Evolutionary conservation across 2,797 vertebrate genomes (phyloP), one percentile per base, ranked within the genome.

Genomic region (Centropyge bicolor): DNA sequence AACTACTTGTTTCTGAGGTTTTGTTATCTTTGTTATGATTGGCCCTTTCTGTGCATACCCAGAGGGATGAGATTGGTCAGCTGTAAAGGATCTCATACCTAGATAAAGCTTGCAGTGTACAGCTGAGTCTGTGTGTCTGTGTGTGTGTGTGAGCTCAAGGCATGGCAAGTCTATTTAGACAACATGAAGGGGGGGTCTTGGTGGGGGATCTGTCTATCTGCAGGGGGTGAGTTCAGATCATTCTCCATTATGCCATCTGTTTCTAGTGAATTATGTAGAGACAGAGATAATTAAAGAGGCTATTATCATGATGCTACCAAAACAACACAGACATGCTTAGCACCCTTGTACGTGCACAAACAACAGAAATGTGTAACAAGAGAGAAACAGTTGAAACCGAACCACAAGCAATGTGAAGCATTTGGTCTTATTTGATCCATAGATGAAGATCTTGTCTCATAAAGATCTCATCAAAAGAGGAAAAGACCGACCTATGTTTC

Each of bases 171-270:
- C 35, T 83, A 62, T 89, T 72, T 66, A 67, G 84, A 77, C 74
- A 77, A 82, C 57, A 70, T 59, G 60, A 70, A 31, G 40, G 40
- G 76, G 48, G 36, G 4, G 59, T 77, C 16, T 22, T 70, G 59
- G 52, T 74, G 41, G 83, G 81, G 80, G 82, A 60, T 90, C 81
- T 71, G 78, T 91, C 78, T 85, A 14, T 85, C 88, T 81, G 78
- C 70, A 78, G 86, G 92, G 84, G 86, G 74, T 38, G 48, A 72
- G 43, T 81, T 85, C 69, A 67, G 79, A 82, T 86, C 78, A 83
- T 86, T 89, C 83, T 82, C 71, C 51, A 82, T 88, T 74, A 80
- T 45, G 17, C 91, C 93, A 92, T 93, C 91, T 93, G 93, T 83
- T 85, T 89, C 63, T 46, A 48, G 64, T 84, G 63, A 87, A 83